These are phyloP conservation scores for Acanthis flammea DNA, from an alignment of 2,797 vertebrate species.

Conservation along the genomic window DNA sequence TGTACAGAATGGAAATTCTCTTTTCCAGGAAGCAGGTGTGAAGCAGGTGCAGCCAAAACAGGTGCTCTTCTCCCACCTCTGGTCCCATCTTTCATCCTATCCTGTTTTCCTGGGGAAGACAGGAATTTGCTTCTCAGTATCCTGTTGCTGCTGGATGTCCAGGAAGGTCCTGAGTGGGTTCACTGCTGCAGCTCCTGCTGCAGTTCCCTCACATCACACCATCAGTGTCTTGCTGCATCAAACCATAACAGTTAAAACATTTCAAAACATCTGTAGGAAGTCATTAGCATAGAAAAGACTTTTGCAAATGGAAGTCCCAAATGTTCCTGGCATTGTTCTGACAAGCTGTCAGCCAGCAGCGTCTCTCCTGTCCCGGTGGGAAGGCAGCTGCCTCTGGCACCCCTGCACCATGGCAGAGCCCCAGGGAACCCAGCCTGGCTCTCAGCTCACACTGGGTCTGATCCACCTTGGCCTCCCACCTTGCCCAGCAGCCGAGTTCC, in stretches of 20 bases:
- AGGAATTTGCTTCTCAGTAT: not conserved
- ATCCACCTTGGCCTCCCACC: not conserved
- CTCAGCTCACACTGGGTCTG: rapidly evolving
- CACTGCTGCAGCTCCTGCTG: not conserved
- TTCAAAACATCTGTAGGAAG: slow-evolving; percentile 43
- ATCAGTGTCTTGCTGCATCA: not conserved
- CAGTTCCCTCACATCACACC: not conserved
- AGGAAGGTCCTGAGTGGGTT: not conserved
- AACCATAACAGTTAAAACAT: not conserved
- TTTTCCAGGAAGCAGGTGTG: not conserved
- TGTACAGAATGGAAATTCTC: slow-evolving; percentile 11
- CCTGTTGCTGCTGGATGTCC: not conserved
- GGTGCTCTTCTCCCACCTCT: not conserved
- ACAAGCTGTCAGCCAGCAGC: not conserved
- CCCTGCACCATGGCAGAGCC: not conserved
- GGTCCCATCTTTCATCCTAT: not conserved
- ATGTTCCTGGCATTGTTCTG: not conserved
- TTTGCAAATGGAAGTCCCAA: not conserved
- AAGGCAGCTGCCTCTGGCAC: not conserved
- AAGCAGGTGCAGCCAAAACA: not conserved
- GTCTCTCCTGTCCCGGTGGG: not conserved
- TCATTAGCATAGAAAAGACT: slow-evolving; percentile 9
- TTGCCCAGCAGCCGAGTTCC: not conserved
- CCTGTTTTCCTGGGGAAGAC: not conserved
- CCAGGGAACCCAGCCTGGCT: not conserved